These are phyloP conservation scores for Gryon sp. DNA, from an alignment of 1,140 invertebrate species.

Conservation along the genomic window DNA sequence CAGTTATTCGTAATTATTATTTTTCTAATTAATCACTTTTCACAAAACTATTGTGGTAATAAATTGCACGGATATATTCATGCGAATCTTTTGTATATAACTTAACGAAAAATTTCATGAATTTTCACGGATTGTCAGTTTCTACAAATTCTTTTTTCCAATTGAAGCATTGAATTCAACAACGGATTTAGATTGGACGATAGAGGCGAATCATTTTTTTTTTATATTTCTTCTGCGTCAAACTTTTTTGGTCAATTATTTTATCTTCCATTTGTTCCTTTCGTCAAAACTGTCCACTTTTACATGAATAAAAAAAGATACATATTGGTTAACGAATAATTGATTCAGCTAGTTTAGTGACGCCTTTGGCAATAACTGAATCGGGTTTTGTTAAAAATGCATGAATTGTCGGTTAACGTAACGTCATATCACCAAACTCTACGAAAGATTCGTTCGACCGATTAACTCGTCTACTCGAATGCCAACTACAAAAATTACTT, in stretches of 20 bases:
- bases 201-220: neutral
- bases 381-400: slow-evolving; percentile 27
- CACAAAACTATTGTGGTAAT: too few relatives aligned
- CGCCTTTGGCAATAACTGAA: slow-evolving; percentile 21
- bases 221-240: slow-evolving; percentile 27
- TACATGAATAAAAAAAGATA: slow-evolving; percentile 14
- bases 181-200: too few relatives aligned
- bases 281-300: slow-evolving; percentile 4
- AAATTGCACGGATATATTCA: too few relatives aligned
- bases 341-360: slow-evolving; percentile 9
- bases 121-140: too few relatives aligned
- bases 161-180: too few relatives aligned
- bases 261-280: neutral
- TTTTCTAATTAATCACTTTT: too few relatives aligned
- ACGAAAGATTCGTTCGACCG: slow-evolving; percentile 1
- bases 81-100: too few relatives aligned
- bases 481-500: slow-evolving; percentile 11
- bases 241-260: slow-evolving; percentile 12
- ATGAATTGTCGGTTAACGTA: slow-evolving; percentile 15
- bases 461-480: neutral
- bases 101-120: too few relatives aligned
- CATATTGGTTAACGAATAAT: slow-evolving; percentile 32
- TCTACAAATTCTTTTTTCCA: too few relatives aligned
- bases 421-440: neutral
- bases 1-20: too few relatives aligned